Evolutionary conservation across 2,797 vertebrate genomes (phyloP).

Genomic region (Danionella dracula): DNA sequence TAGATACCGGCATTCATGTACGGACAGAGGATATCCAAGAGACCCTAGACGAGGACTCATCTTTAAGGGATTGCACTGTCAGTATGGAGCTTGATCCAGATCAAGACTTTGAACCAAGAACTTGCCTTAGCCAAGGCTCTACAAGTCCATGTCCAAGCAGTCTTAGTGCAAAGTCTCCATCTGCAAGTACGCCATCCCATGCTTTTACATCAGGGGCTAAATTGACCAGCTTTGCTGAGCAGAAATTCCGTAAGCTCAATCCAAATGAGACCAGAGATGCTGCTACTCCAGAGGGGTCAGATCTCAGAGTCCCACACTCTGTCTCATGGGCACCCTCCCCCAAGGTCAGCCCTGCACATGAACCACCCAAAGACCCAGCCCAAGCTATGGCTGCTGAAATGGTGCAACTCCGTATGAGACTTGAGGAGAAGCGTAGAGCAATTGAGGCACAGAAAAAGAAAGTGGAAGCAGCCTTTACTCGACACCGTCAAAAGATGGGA

Average conservation of each 20-base stretch:
- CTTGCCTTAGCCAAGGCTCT: constrained; percentile 65
- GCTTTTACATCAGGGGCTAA: constrained; percentile 73
- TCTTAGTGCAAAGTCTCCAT: constrained; percentile 73
- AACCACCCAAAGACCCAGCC: constrained; percentile 78
- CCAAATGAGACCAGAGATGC: constrained; percentile 75
- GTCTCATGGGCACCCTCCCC: constrained; percentile 89
- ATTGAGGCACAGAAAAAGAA: constrained; percentile 99
- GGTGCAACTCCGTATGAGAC: constrained; percentile 90
- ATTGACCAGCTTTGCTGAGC: constrained; percentile 97
- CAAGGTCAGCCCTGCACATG: constrained; percentile 75
- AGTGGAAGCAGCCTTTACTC: constrained; percentile 91
- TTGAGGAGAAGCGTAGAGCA: constrained; percentile 94
- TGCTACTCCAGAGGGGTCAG: constrained; percentile 88
- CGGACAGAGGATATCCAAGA: constrained; percentile 90
- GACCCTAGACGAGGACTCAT: constrained; percentile 93
- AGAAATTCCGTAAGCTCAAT: constrained; percentile 86
- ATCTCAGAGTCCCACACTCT: constrained; percentile 82
- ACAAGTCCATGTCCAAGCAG: constrained; percentile 84
- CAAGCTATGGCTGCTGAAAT: constrained; percentile 95
- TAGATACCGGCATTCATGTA: constrained; percentile 93
- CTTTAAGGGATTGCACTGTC: constrained; percentile 89
- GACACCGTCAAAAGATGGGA: constrained; percentile 92
- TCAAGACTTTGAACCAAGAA: constrained; percentile 69
- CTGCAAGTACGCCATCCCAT: constrained; percentile 77
- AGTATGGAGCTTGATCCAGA: constrained; percentile 94